Percentiles rank a stretch among this genome's conserved stretches.
Conservation (phyloP, 2,113 vertebrate species). For the Myocastor coypus region DNA sequence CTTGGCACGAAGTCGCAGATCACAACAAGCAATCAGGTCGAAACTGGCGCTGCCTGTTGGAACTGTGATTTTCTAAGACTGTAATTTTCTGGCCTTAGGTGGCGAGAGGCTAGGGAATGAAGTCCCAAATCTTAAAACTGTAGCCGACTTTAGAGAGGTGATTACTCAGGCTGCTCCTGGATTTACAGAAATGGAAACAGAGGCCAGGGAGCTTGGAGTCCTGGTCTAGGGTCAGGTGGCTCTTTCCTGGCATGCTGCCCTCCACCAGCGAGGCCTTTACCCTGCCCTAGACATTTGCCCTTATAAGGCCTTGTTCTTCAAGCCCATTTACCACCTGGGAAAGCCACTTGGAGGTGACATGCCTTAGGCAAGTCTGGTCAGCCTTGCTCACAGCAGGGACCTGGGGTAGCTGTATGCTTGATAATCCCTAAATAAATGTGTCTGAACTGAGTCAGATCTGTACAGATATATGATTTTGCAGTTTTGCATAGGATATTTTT, state of each 20-base stretch:
- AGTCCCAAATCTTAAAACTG: neutral
- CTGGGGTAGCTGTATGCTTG: slow-evolving; percentile 49
- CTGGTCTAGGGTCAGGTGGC: neutral
- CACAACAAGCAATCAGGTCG: neutral
- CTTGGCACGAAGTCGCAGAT: neutral
- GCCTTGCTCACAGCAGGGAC: neutral
- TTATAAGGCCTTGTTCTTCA: slow-evolving; percentile 16
- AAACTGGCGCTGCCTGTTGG: fast-evolving
- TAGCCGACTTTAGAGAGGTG: neutral
- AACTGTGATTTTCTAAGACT: neutral
- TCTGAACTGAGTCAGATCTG: slow-evolving; percentile 43
- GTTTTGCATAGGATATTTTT: slow-evolving; percentile 4
- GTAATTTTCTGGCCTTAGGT: neutral
- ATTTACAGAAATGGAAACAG: neutral
- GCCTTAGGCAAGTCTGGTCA: slow-evolving; percentile 75
- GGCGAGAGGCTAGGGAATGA: neutral
- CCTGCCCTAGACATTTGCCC: neutral
- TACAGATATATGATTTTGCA: slow-evolving; percentile 52
- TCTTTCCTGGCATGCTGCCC: neutral
- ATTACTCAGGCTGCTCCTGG: neutral
- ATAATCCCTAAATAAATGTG: slow-evolving; percentile 68
- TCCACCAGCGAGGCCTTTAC: fast-evolving
- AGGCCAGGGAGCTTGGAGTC: neutral
- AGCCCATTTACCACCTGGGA: slow-evolving; percentile 5
- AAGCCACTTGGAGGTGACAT: slow-evolving; percentile 65